Evolutionary conservation across 2,888 invertebrate species (phyloP).

Genomic region (Bruchidius siliquastri): DNA sequence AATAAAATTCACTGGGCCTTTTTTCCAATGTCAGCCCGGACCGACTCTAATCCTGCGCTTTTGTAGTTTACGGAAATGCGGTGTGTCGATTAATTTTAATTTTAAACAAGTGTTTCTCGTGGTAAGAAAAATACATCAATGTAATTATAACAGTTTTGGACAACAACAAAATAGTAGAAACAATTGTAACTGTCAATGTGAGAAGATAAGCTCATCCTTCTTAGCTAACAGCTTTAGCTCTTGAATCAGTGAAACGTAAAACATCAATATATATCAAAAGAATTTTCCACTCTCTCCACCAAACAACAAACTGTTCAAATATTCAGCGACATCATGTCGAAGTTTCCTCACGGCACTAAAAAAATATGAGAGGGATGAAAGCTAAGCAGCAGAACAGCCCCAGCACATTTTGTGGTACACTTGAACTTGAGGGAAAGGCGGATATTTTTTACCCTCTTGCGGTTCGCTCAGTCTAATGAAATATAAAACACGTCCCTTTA

Average conservation of each 20-base stretch:
- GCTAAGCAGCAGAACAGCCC: constrained; percentile 12
- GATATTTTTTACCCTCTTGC: constrained; percentile 28
- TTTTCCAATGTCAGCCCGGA: too few species aligned
- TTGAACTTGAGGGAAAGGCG: constrained; percentile 23
- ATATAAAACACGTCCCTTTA: constrained; percentile 38
- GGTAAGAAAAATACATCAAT: too few species aligned
- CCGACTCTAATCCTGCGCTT: too few species aligned
- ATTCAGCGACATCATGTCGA: not conserved
- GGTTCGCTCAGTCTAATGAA: constrained; percentile 26
- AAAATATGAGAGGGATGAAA: constrained; percentile 13
- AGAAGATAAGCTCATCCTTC: too few species aligned
- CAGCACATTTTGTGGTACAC: constrained; percentile 29
- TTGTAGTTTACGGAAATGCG: too few species aligned
- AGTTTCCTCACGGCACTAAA: constrained; percentile 2
- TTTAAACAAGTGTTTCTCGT: too few species aligned
- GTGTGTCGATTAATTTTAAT: too few species aligned
- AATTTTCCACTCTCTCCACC: not conserved
- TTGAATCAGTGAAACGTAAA: not conserved
- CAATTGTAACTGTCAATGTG: too few species aligned
- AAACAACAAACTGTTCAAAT: not conserved
- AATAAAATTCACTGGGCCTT: too few species aligned
- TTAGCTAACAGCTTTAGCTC: not conserved
- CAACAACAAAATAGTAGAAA: too few species aligned
- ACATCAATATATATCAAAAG: not conserved
- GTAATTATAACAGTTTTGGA: too few species aligned